Conservation (phyloP, 2,797 vertebrate species). For the Triplophysa yarkandensis region DNA sequence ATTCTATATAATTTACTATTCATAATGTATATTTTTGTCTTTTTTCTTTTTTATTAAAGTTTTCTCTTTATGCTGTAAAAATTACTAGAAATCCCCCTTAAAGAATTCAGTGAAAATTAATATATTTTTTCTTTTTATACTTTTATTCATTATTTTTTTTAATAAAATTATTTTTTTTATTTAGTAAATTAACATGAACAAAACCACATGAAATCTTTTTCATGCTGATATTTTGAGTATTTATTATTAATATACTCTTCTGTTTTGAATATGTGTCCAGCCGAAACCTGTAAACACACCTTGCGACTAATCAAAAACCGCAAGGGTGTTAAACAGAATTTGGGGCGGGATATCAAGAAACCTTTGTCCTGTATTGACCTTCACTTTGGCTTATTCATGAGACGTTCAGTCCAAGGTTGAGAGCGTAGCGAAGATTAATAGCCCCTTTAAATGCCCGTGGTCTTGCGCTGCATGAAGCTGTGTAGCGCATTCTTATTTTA, state of each 20-base stretch:
- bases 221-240: conserved; percentile 16
- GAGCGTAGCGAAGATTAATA: conserved; percentile 52
- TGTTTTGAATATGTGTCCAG: conserved; percentile 38
- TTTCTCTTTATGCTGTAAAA: no score
- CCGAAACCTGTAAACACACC: conserved; percentile 6
- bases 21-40: no score
- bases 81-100: no score
- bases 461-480: conserved; percentile 41
- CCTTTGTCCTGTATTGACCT: conserved; percentile 52
- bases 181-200: no score
- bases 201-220: background rate
- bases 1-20: no score
- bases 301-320: conserved; percentile 38
- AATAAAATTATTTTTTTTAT: no score
- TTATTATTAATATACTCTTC: conserved; percentile 43
- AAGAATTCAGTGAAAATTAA: no score
- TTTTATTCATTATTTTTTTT: no score
- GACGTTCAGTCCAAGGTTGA: conserved; percentile 54
- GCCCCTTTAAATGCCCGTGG: conserved; percentile 51
- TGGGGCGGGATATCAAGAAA: conserved; percentile 45
- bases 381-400: conserved; percentile 52
- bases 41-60: no score
- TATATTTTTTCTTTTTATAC: no score
- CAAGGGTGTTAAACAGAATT: conserved; percentile 45
- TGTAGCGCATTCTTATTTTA: conserved; percentile 47